These are phyloP conservation scores for Calameuta filiformis DNA, from an alignment of 2,888 invertebrate genomes.

Conservation along the genomic window DNA sequence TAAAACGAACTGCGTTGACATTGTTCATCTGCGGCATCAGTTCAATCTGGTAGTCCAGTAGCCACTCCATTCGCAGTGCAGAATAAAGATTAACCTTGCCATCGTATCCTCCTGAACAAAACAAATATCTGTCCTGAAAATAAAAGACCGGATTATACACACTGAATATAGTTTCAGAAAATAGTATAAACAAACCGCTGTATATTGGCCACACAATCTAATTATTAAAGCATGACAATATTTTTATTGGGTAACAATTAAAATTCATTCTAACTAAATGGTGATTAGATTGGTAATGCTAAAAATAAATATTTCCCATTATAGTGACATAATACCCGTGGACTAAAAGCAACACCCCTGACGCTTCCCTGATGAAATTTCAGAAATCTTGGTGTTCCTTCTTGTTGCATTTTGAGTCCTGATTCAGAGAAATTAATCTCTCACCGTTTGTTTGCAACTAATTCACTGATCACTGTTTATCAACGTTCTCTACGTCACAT, in stretches of 20 bases:
- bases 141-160: conserved; percentile 8
- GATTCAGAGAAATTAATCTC: background rate
- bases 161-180: background rate
- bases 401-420: conserved; percentile 56
- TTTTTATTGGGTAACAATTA: background rate
- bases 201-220: background rate
- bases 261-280: background rate
- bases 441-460: background rate
- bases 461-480: background rate
- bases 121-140: conserved; percentile 65
- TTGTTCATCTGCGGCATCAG: conserved; percentile 63
- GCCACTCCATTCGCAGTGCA: conserved; percentile 62
- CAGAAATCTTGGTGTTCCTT: conserved; percentile 60
- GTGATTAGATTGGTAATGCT: background rate
- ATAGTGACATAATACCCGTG: conserved; percentile 46
- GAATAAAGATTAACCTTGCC: conserved; percentile 67
- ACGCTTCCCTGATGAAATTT: conserved; percentile 62
- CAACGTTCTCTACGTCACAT: conserved; percentile 13
- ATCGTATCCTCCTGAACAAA: conserved; percentile 68
- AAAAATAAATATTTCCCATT: conserved; percentile 11
- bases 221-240: background rate
- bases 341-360: conserved; percentile 63
- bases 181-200: background rate
- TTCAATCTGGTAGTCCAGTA: conserved; percentile 65
- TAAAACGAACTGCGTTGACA: conserved; percentile 66